Conservation (phyloP, 2,113 vertebrate species). For the Eira barbara region DNA sequence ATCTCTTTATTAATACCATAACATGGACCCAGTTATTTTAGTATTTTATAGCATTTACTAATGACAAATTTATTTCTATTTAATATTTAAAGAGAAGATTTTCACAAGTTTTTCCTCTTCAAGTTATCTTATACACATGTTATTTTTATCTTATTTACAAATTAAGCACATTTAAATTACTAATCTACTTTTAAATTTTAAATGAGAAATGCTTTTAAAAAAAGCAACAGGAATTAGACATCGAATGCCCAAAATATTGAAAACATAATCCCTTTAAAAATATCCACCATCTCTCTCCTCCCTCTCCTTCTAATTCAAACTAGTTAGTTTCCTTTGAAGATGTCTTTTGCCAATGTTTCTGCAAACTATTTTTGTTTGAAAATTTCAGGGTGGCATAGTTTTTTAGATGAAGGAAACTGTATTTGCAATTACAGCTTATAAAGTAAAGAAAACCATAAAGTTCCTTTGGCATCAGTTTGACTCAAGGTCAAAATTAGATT, state of each 20-base stretch:
- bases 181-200: constrained; percentile 57
- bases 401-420: constrained; percentile 67
- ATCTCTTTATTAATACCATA: constrained; percentile 12
- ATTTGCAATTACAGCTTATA: constrained; percentile 75
- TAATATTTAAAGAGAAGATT: constrained; percentile 6
- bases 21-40: neutral
- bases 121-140: neutral
- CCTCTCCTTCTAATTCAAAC: constrained; percentile 60
- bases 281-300: constrained; percentile 40
- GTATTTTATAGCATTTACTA: constrained; percentile 24
- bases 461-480: constrained; percentile 65
- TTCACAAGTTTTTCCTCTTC: constrained; percentile 45
- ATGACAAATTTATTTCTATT: constrained; percentile 42
- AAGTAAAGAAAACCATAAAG: constrained; percentile 68
- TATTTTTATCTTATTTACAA: constrained; percentile 59
- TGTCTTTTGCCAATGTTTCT: constrained; percentile 63
- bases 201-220: constrained; percentile 52
- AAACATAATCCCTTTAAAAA: constrained; percentile 65
- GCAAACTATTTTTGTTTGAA: constrained; percentile 77
- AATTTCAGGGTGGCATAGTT: constrained; percentile 75
- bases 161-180: constrained; percentile 57
- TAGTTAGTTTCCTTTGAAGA: constrained; percentile 63
- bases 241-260: constrained; percentile 57
- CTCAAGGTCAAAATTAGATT: constrained; percentile 74
- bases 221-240: constrained; percentile 57